These are phyloP conservation scores for Laodelphax striatellus DNA, from an alignment of 1,140 invertebrate genomes.

Conservation along the genomic window DNA sequence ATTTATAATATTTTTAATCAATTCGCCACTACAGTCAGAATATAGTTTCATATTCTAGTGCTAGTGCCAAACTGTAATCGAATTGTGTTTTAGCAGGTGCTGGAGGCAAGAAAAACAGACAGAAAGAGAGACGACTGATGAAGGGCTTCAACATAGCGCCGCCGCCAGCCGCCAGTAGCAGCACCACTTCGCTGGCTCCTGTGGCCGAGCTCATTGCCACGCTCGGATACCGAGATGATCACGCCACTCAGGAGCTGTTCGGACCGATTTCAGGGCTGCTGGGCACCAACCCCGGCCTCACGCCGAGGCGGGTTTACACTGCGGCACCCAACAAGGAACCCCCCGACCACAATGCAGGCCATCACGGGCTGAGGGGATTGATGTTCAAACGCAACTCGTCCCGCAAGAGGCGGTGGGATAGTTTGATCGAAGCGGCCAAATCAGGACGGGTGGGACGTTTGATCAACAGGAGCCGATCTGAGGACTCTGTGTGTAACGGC, in stretches of 20 bases:
- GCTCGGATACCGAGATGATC: slow-evolving; percentile 35
- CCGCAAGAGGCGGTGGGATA: slow-evolving; percentile 46
- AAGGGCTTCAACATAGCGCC: slow-evolving; percentile 86
- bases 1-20: no score
- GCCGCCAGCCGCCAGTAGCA: slow-evolving; percentile 32
- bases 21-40: no score
- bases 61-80: no score
- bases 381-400: slow-evolving; percentile 22
- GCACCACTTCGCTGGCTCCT: slow-evolving; percentile 35
- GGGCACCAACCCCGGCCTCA: slow-evolving; percentile 15
- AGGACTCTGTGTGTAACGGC: slow-evolving; percentile 68
- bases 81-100: slow-evolving; percentile 43
- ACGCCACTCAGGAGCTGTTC: slow-evolving; percentile 32
- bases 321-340: slow-evolving; percentile 4
- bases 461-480: slow-evolving; percentile 59
- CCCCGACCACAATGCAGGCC: slow-evolving; percentile 4
- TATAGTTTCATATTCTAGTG: no score
- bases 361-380: slow-evolving; percentile 10
- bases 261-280: slow-evolving; percentile 35
- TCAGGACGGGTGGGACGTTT: slow-evolving; percentile 58
- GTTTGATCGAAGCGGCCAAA: slow-evolving; percentile 74
- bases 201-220: slow-evolving; percentile 64
- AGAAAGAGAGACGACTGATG: slow-evolving; percentile 84
- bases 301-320: slow-evolving; percentile 8
- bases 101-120: slow-evolving; percentile 84